phyloP scores from a whole-genome alignment of 2,113 vertebrate genomes.

The Festucalex cinctus region DNA sequence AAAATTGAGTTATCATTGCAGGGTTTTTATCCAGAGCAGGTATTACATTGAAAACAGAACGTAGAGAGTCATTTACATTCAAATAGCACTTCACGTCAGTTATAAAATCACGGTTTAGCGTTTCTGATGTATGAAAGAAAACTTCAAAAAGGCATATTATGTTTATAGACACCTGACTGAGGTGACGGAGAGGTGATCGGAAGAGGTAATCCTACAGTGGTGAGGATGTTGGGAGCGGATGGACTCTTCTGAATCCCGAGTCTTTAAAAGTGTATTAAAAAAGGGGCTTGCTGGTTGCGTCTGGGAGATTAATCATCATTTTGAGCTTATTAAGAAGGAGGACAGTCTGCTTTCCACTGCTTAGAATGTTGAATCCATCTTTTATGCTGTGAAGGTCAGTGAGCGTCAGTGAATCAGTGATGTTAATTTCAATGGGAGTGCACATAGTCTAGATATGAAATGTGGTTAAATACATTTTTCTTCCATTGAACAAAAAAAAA shows the following conservation, averaged over 20 bases:
- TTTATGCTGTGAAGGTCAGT: constrained; percentile 75
- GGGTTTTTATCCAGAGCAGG: constrained; percentile 57
- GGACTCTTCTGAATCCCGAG: constrained; percentile 48
- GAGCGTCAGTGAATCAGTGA: constrained; percentile 49
- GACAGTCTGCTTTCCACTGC: constrained; percentile 62
- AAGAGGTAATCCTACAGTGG: constrained; percentile 39
- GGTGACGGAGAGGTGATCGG: constrained; percentile 30
- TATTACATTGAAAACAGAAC: constrained; percentile 33
- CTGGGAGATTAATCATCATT: constrained; percentile 76
- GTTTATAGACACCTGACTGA: constrained; percentile 38
- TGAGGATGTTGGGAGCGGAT: constrained; percentile 29
- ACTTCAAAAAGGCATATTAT: constrained; percentile 37
- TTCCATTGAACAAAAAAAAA: constrained; percentile 22
- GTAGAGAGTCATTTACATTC: constrained; percentile 9
- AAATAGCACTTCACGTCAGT: constrained; percentile 39
- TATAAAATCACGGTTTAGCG: constrained; percentile 24
- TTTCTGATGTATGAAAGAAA: constrained; percentile 22
- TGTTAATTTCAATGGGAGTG: constrained; percentile 55
- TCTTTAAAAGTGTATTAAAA: constrained; percentile 63
- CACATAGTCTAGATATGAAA: constrained; percentile 25
- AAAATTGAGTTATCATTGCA: constrained; percentile 69
- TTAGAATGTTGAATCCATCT: constrained; percentile 73
- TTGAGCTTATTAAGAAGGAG: constrained; percentile 73
- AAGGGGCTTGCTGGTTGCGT: constrained; percentile 50
- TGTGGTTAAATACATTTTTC: constrained; percentile 44